Evolutionary conservation across 2,797 vertebrate genomes (phyloP), one percentile per base, ranked within the genome.

Genomic region (Miichthys miiuy): DNA sequence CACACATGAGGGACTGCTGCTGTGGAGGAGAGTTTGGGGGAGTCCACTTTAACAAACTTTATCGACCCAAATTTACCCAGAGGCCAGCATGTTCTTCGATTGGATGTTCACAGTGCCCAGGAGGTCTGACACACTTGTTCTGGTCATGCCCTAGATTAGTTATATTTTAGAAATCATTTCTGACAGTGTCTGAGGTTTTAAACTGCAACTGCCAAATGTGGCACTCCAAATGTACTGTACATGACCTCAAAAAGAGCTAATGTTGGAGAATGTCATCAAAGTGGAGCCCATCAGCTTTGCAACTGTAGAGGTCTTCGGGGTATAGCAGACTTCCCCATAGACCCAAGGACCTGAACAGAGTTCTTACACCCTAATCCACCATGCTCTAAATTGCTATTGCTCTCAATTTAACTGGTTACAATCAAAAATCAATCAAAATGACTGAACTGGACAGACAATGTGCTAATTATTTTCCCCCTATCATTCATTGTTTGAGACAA

Each of bases 41-140:
- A 54, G 68, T 51, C 48, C 47, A 77, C 17, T 73, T 62, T 18
- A 60, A 25, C 62, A 69, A 82, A 75, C 51, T 63, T 50, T 58
- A 80, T 80, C 8, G 69, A 77, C 72, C 81, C 61, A 81, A 46
- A 83, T 85, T 90, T 86, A 86, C 78, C 58, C 75, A 47, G 66
- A 92, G 88, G 91, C 84, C 88, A 67, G 69, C 66, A 84, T 84
- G 88, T 62, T 84, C 75, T 83, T 76, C 20, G 72, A 81, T 73
- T 47, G 84, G 87, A 88, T 88, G 79, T 66, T 75, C 63, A 89
- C 70, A 79, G 72, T 70, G 78, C 82, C 75, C 80, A 23, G 72
- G 84, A 72, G 87, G 42, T 46, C 75, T 84, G 77, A 80, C 83
- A 89, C 77, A 90, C 75, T 89, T 87, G 82, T 85, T 78, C 71